These are phyloP conservation scores for Campylomormyrus tamandua DNA, from an alignment of 2,113 vertebrate species.

Conservation along the genomic window DNA sequence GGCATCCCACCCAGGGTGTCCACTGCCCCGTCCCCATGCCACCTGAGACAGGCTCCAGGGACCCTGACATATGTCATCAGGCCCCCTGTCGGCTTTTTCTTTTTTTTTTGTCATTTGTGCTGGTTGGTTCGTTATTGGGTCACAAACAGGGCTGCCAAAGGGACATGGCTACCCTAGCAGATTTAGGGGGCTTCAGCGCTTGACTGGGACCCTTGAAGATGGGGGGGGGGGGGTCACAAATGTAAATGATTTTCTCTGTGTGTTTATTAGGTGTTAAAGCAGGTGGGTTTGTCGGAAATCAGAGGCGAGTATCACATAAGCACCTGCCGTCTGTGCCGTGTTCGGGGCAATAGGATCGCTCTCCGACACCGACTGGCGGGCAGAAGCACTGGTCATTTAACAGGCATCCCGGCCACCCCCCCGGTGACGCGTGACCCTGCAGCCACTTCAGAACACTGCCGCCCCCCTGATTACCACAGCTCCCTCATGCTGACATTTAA, in stretches of 20 bases:
- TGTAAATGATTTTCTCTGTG: background rate
- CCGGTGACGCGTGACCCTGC: background rate
- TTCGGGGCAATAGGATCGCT: background rate
- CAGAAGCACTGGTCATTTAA: background rate
- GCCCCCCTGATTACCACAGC: background rate
- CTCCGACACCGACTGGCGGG: background rate
- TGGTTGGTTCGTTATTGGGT: background rate
- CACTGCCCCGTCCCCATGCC: background rate
- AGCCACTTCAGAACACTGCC: background rate
- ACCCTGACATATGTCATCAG: background rate
- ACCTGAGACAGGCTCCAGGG: too few relatives aligned
- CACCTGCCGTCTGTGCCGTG: background rate
- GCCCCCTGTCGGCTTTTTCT: background rate
- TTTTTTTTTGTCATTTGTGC: background rate
- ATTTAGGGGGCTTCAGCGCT: background rate
- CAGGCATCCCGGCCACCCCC: background rate
- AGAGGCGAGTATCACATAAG: too few relatives aligned
- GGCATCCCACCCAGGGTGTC: background rate
- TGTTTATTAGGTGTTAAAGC: background rate
- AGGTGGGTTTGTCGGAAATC: background rate
- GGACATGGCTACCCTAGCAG: background rate
- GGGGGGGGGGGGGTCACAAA: background rate
- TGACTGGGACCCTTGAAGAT: background rate
- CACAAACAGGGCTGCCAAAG: background rate
- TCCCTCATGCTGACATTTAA: slow-evolving; percentile 16